Evolutionary conservation across 2,113 vertebrate species (phyloP).

Genomic region (Burhinus oedicnemus): DNA sequence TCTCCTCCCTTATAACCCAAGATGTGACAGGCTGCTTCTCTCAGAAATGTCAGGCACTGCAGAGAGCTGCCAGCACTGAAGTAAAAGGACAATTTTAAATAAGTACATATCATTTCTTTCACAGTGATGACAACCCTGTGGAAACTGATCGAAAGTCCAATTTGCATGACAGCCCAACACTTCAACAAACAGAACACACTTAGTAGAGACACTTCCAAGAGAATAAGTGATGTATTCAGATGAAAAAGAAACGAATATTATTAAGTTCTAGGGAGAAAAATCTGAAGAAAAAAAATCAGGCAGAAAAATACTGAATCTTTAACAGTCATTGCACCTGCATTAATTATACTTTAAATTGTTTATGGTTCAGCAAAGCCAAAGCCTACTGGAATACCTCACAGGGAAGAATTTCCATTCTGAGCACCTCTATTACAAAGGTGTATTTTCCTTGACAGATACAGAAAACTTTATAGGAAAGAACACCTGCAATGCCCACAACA

Average conservation of each 20-base stretch:
- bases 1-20: not conserved
- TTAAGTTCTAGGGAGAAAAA: not conserved
- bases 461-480: not conserved
- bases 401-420: not conserved
- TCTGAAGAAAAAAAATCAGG: not conserved
- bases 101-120: slow-evolving; percentile 38
- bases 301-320: not conserved
- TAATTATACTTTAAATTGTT: not conserved
- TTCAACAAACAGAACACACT: slow-evolving; percentile 41
- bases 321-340: not conserved
- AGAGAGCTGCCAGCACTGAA: slow-evolving; percentile 45
- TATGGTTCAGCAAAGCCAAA: not conserved
- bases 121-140: slow-evolving; percentile 36
- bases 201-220: not conserved
- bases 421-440: not conserved
- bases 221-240: slow-evolving; percentile 16
- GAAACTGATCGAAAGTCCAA: slow-evolving; percentile 26
- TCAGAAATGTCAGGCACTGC: slow-evolving; percentile 33
- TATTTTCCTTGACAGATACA: not conserved
- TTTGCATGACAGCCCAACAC: slow-evolving; percentile 2
- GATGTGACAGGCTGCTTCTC: not conserved
- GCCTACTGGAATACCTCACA: not conserved
- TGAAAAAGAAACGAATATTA: slow-evolving; percentile 23
- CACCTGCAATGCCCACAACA: not conserved
- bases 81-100: slow-evolving; percentile 55